Evolutionary conservation across 2,113 vertebrate genomes (phyloP), one percentile per base, ranked within the genome.

Genomic region (Silurus asotus): DNA sequence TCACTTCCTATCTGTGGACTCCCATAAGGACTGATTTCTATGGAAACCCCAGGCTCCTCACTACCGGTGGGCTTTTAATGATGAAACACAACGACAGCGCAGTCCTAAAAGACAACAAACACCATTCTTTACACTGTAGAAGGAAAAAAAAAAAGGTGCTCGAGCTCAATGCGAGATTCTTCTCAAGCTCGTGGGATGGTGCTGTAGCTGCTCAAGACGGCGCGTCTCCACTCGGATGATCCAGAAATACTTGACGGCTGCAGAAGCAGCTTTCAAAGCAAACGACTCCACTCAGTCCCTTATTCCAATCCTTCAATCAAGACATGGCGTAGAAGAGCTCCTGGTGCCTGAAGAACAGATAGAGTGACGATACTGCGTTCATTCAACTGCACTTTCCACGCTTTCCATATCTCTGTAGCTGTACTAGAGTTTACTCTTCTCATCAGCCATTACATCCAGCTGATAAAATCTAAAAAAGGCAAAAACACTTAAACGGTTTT

Each of bases 21-120:
- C 84, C 69, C 90, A 86, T 83, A 87, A 92, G 90, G 86, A 84
- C 76, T 45, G 53, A 90, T 90, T 92, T 86, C 89, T 88, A 88
- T 84, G 85, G 86, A 91, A 90, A 89, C 87, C 88, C 80, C 20
- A 48, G 89, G 61, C 79, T 76, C 88, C 90, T 84, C 86, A 91
- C 91, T 91, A 92, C 90, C 89, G 74, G 88, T 76, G 69, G 69
- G 23, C 53, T 83, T 87, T 90, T 88, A 92, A 92, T 88, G 90
- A 94, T 87, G 88, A 91, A 89, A 92, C 37, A 37, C 69, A 61
- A 81, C 45, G 80, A 59, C 51, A 65, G 23, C 9, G 9, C 7
- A 51, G 64, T 80, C 53, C 65, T 45, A 74, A 81, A 77, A 61
- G 4, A 59, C 48, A 80, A 56, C n/a, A 77, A 51, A 51, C 1